phyloP scores from a whole-genome alignment of 1,140 invertebrate species.

The Macrobrachium nipponense region DNA sequence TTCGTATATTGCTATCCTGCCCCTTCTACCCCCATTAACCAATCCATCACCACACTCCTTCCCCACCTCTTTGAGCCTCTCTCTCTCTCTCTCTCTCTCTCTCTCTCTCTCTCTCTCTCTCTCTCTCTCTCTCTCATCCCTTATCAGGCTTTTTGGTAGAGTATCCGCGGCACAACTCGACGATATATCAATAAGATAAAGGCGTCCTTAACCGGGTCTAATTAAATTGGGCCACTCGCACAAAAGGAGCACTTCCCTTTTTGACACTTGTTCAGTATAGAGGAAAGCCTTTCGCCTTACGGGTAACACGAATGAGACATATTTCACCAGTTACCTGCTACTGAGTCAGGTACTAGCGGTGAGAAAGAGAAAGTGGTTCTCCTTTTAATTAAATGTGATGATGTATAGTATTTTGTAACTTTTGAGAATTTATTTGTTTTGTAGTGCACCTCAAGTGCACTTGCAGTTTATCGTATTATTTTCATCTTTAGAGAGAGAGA shows the following conservation, averaged over 20 bases:
- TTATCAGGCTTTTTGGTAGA: background rate
- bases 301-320: too few species aligned
- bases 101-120: background rate
- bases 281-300: too few species aligned
- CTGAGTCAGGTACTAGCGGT: too few species aligned
- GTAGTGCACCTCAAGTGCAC: background rate
- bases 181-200: background rate
- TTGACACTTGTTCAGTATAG: too few species aligned
- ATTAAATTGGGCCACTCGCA: too few species aligned
- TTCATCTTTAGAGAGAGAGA: background rate
- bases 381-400: too few species aligned
- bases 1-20: too few species aligned
- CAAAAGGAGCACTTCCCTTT: too few species aligned
- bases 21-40: background rate
- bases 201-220: too few species aligned
- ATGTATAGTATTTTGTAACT: background rate
- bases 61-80: background rate
- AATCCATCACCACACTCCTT: background rate
- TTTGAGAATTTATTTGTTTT: background rate
- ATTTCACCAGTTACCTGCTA: too few species aligned
- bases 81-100: background rate
- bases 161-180: background rate
- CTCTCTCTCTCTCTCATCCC: background rate
- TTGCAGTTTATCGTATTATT: background rate
- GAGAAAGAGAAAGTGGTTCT: too few species aligned